Evolutionary conservation across 2,113 vertebrate genomes (phyloP).

Genomic region (Talpa occidentalis): DNA sequence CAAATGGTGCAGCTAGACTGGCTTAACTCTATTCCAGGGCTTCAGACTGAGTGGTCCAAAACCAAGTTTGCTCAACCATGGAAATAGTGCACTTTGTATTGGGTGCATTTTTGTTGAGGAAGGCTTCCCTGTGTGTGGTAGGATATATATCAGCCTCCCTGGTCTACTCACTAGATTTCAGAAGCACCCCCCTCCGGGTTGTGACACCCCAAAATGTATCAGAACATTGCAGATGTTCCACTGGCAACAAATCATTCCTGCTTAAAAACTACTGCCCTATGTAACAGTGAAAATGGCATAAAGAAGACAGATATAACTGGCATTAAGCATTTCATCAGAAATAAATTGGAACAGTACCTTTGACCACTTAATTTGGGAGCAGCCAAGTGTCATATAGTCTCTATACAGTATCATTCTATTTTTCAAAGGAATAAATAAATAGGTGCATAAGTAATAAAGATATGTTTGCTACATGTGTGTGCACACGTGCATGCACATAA

Average conservation of each 20-base stretch:
- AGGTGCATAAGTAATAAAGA: background rate
- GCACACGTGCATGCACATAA: background rate
- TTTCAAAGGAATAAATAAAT: background rate
- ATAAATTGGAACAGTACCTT: background rate
- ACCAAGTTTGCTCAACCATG: background rate
- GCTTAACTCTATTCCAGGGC: background rate
- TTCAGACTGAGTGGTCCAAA: background rate
- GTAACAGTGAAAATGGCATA: background rate
- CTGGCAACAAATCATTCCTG: background rate
- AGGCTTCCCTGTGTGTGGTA: background rate
- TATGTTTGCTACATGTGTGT: background rate
- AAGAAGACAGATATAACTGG: background rate
- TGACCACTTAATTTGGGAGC: background rate
- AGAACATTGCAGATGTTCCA: background rate
- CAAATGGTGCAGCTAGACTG: background rate
- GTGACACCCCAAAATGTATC: background rate
- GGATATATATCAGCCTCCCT: background rate
- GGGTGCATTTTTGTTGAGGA: background rate
- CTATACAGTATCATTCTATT: background rate
- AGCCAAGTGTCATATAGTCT: background rate
- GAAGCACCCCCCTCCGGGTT: background rate
- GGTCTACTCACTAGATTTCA: background rate
- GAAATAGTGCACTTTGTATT: background rate
- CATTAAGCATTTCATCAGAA: background rate
- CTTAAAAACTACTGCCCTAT: background rate